Evolutionary conservation across 1,140 invertebrate species (phyloP).

Genomic region (Sitobion miscanthi): DNA sequence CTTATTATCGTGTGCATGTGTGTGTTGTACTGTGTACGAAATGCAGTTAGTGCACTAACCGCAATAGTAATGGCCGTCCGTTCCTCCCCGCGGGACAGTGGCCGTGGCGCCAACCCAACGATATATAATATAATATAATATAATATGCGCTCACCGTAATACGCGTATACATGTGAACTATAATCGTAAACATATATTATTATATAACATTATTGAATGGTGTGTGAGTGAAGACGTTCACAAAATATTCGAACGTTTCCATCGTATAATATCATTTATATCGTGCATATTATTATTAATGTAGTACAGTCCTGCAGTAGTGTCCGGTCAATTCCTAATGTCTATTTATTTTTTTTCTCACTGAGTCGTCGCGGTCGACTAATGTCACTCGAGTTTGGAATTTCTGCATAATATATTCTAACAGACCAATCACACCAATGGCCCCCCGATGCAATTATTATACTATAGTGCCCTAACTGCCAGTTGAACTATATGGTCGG

Average conservation of each 20-base stretch:
- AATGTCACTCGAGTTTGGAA: not conserved
- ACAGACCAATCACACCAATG: not conserved
- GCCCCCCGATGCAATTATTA: not conserved
- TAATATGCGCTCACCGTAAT: not conserved
- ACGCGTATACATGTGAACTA: not conserved
- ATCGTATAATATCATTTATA: not conserved
- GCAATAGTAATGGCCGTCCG: conserved; percentile 6
- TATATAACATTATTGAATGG: not conserved
- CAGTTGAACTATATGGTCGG: not conserved
- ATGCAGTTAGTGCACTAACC: conserved; percentile 36
- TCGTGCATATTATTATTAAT: not conserved
- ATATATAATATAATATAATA: not conserved
- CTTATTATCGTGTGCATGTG: not conserved
- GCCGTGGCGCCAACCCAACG: conserved; percentile 34
- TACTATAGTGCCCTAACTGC: not conserved
- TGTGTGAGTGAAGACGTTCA: not conserved
- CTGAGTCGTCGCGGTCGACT: not conserved
- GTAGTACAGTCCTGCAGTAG: not conserved
- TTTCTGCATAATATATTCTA: not conserved
- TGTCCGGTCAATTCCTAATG: not conserved
- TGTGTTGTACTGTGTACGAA: not conserved
- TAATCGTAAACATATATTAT: not conserved
- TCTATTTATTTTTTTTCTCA: not conserved
- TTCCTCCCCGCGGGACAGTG: not conserved
- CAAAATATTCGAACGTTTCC: conserved; percentile 10